phyloP scores from a whole-genome alignment of 2,113 vertebrate genomes.

The Gasterosteus nipponicus region DNA sequence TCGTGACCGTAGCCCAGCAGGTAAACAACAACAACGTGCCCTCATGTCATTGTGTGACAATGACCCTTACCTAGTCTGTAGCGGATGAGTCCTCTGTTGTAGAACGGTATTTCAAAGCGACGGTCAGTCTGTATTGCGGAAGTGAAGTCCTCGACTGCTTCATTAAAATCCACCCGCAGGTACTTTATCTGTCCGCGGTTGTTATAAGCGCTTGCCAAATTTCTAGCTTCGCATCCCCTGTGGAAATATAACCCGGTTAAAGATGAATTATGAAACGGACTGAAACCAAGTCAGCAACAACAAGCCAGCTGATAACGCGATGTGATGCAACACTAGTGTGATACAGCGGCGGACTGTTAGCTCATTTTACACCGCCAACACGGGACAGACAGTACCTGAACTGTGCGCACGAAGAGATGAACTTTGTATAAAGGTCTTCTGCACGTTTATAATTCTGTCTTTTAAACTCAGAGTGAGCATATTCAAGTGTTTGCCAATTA shows the following conservation, averaged over 20 bases:
- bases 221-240: conserved; percentile 74
- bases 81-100: conserved; percentile 91
- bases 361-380: background rate
- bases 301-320: conserved; percentile 4
- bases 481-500: conserved; percentile 40
- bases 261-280: fast-evolving
- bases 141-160: conserved; percentile 91
- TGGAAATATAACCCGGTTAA: conserved; percentile 41
- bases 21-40: background rate
- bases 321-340: background rate
- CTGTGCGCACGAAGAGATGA: conserved; percentile 71
- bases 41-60: background rate
- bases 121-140: conserved; percentile 82
- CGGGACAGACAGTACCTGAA: conserved; percentile 66
- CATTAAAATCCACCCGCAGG: conserved; percentile 90
- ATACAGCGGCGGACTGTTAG: background rate
- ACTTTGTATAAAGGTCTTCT: conserved; percentile 79
- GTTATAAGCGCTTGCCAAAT: conserved; percentile 88
- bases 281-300: background rate
- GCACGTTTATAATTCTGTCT: conserved; percentile 65
- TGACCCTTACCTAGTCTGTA: conserved; percentile 88
- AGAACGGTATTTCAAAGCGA: conserved; percentile 88
- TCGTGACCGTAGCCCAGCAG: background rate
- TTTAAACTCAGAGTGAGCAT: conserved; percentile 74
- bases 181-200: conserved; percentile 93